Conservation (phyloP, 2,797 vertebrate species). For the Microhierax caerulescens region DNA sequence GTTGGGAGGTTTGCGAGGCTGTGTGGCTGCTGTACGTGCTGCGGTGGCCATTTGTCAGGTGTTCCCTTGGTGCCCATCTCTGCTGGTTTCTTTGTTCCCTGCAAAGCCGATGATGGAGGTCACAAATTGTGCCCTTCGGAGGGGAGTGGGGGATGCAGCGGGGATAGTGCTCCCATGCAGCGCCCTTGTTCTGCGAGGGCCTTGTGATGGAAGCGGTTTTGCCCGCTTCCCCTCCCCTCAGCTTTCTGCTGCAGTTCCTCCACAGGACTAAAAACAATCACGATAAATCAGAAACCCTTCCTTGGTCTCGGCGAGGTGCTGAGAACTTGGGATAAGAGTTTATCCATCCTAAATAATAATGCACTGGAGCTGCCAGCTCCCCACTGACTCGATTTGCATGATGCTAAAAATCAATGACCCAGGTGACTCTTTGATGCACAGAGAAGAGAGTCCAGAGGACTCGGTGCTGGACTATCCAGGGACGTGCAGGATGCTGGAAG, state of each 20-base stretch:
- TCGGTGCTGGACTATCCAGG: background rate
- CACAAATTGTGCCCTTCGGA: rapidly evolving
- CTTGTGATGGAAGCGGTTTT: background rate
- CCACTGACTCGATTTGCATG: conserved; percentile 18
- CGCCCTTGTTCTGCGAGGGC: rapidly evolving
- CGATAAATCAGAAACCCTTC: background rate
- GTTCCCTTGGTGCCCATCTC: rapidly evolving
- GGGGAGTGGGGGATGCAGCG: rapidly evolving
- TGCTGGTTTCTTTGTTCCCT: background rate
- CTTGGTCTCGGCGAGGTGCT: background rate
- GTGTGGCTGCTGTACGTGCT: rapidly evolving
- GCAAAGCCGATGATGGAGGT: background rate
- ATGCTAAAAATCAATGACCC: conserved; percentile 15
- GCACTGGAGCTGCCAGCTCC: conserved; percentile 42
- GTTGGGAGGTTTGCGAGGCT: rapidly evolving
- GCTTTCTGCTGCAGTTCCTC: background rate
- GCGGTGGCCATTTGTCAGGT: rapidly evolving
- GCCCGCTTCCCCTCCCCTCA: background rate
- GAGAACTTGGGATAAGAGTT: conserved; percentile 3
- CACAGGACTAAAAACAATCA: background rate
- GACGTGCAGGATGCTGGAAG: background rate
- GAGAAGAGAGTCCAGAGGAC: background rate
- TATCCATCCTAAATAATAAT: conserved; percentile 52
- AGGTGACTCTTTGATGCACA: background rate
- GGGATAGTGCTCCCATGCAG: rapidly evolving